Percentiles rank a stretch among this genome's conserved stretches.
Conservation (phyloP, 2,113 vertebrate species). For the Rynchops niger region DNA sequence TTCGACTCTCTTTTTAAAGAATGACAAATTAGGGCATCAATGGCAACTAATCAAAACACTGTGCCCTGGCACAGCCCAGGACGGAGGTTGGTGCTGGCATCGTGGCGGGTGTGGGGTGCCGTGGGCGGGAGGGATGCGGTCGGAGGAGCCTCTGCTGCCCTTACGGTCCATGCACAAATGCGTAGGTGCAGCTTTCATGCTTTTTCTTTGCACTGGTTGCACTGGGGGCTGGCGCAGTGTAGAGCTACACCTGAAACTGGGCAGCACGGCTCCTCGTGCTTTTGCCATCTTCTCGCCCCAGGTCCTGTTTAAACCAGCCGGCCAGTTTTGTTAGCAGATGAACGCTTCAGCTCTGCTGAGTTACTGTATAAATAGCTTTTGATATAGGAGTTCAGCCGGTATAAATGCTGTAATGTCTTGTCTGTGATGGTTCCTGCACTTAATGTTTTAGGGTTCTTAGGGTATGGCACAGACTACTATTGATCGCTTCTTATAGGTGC, state of each 20-base stretch:
- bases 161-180: neutral
- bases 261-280: neutral
- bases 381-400: neutral
- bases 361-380: conserved; percentile 53
- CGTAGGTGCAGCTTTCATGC: neutral
- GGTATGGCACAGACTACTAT: conserved; percentile 39
- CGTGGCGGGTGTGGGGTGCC: fast-evolving
- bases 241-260: neutral
- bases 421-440: conserved; percentile 60
- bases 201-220: neutral
- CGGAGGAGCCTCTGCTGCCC: neutral
- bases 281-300: neutral
- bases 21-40: neutral
- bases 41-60: neutral
- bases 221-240: neutral
- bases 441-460: conserved; percentile 53
- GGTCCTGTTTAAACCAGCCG: neutral
- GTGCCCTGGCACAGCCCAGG: neutral
- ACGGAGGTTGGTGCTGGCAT: neutral
- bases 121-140: neutral
- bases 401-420: neutral
- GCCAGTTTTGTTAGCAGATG: neutral
- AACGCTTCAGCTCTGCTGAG: neutral
- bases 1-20: neutral
- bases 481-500: conserved; percentile 16